A percentile compares a stretch with the other conserved stretches of the same genome.
Evolutionary conservation across 2,113 vertebrate species (phyloP).

Genomic region (Halcyon malimbica): DNA sequence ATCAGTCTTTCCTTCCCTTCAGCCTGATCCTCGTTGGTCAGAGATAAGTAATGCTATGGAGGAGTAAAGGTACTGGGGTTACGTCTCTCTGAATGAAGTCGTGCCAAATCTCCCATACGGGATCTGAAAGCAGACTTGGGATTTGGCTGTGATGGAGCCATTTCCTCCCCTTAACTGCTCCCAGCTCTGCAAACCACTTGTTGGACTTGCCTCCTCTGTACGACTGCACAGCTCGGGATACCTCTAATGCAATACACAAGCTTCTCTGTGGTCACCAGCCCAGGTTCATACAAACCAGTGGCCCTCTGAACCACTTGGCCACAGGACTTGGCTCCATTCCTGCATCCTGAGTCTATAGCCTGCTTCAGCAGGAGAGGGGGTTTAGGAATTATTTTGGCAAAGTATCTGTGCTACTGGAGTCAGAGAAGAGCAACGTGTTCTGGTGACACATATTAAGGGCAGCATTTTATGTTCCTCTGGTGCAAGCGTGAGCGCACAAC

Average conservation of each 20-base stretch:
- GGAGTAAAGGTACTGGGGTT: neutral
- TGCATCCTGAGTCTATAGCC: neutral
- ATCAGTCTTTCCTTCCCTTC: neutral
- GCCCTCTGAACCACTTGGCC: neutral
- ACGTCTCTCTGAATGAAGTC: neutral
- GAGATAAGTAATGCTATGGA: neutral
- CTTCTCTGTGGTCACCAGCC: neutral
- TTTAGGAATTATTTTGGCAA: neutral
- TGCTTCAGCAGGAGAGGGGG: neutral
- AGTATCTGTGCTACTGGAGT: neutral
- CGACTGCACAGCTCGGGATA: neutral
- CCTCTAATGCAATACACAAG: neutral
- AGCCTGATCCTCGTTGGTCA: neutral
- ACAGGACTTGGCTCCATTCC: neutral
- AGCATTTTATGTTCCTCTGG: neutral
- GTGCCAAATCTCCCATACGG: neutral
- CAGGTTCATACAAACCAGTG: neutral
- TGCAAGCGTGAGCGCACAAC: neutral
- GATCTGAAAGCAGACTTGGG: neutral
- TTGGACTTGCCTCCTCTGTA: neutral
- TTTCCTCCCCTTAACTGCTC: neutral
- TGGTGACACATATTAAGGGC: fast-evolving
- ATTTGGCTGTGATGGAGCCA: neutral
- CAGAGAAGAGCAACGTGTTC: neutral
- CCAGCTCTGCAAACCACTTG: neutral